Evolutionary conservation across 2,797 vertebrate genomes (phyloP).

Genomic region (Myotis vivesi): DNA sequence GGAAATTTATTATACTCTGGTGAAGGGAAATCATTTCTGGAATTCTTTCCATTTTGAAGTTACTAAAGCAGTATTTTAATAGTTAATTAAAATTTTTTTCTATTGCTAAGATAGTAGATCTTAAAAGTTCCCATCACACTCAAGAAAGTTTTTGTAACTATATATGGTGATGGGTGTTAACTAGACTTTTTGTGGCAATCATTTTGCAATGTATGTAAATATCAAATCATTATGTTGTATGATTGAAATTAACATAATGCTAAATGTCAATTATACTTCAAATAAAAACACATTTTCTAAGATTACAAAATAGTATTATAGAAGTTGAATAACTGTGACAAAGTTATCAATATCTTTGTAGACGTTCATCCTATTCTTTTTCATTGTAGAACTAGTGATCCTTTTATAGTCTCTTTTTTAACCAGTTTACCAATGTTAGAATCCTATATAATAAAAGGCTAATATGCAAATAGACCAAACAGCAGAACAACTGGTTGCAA

Average conservation of each 20-base stretch:
- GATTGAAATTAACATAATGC: background rate
- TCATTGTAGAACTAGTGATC: background rate
- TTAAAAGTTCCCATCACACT: background rate
- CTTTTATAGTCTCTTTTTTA: background rate
- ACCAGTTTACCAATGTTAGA: background rate
- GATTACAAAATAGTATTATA: too few relatives aligned
- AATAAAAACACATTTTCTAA: too few relatives aligned
- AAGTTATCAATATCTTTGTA: background rate
- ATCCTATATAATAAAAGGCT: too few relatives aligned
- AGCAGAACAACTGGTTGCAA: too few relatives aligned
- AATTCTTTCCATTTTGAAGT: slow-evolving; percentile 50
- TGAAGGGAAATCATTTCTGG: slow-evolving; percentile 44
- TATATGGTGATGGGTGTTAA: background rate
- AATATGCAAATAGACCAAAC: too few relatives aligned
- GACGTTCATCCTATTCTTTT: background rate
- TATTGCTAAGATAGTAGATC: background rate
- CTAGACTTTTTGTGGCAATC: background rate
- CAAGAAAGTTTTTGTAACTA: background rate
- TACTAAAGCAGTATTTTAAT: background rate
- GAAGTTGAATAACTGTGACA: background rate
- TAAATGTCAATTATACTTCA: background rate
- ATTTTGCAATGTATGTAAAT: background rate
- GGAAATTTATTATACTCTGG: slow-evolving; percentile 34
- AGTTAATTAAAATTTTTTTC: background rate
- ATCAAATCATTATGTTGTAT: background rate